Conservation (phyloP, 2,888 invertebrate genomes). For the Synanthedon tipuliformis region DNA sequence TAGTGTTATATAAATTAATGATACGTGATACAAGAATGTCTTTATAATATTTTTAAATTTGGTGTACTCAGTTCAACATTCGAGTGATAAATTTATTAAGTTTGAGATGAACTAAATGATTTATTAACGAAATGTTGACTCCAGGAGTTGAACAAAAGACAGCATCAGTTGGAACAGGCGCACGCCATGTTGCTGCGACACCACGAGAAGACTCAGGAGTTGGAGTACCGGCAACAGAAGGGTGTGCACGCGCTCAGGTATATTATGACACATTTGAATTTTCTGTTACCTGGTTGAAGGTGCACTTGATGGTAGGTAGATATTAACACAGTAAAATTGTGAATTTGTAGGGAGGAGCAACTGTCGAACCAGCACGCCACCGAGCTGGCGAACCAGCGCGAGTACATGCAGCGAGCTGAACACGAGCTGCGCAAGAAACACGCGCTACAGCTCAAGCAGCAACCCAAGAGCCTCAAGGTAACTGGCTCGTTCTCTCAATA, state of each 20-base stretch:
- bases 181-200: conserved; percentile 94
- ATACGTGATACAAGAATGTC: no score
- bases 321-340: no score
- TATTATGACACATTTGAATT: background rate
- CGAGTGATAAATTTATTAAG: no score
- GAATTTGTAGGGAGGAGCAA: conserved; percentile 56
- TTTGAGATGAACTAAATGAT: no score
- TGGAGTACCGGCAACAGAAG: conserved; percentile 95
- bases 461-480: conserved; percentile 98
- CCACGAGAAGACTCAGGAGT: conserved; percentile 96
- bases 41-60: no score
- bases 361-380: conserved; percentile 91
- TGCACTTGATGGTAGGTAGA: no score
- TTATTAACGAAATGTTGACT: no score
- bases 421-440: conserved; percentile 96
- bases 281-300: background rate
- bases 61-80: no score
- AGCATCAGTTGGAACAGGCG: conserved; percentile 94
- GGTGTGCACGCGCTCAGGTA: conserved; percentile 92
- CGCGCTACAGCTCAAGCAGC: conserved; percentile 95
- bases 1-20: no score
- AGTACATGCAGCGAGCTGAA: conserved; percentile 95
- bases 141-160: conserved; percentile 95
- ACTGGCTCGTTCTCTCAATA: no score
- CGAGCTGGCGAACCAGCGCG: conserved; percentile 93